Evolutionary conservation across 1,140 invertebrate genomes (phyloP).

Genomic region (Calliopsis andreniformis): DNA sequence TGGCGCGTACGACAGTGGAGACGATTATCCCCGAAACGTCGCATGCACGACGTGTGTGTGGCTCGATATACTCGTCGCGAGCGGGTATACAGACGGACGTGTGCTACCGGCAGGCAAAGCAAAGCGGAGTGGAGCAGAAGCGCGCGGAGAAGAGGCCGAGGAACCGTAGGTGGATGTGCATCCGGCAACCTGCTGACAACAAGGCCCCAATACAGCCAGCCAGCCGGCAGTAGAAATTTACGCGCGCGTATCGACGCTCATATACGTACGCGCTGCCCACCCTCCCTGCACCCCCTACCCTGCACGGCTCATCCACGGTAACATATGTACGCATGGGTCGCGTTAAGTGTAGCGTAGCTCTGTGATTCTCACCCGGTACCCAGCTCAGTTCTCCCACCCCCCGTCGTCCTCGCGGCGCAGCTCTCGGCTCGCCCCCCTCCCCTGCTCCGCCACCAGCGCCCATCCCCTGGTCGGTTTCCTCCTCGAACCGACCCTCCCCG

Average conservation of each 20-base stretch:
- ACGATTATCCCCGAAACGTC: slow-evolving; percentile 51
- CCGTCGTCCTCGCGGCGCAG: slow-evolving; percentile 39
- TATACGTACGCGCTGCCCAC: slow-evolving; percentile 7
- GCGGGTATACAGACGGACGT: background rate
- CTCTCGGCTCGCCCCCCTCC: slow-evolving; percentile 24
- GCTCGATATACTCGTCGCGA: background rate
- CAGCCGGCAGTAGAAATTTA: slow-evolving; percentile 47
- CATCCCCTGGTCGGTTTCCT: slow-evolving; percentile 33
- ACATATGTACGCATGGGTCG: slow-evolving; percentile 63
- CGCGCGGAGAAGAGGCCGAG: slow-evolving; percentile 30
- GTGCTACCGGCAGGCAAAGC: slow-evolving; percentile 23
- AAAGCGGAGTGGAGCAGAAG: slow-evolving; percentile 29
- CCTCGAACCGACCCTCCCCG: slow-evolving; percentile 43
- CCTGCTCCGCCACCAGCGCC: slow-evolving; percentile 32
- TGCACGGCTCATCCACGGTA: slow-evolving; percentile 37
- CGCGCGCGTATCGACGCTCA: slow-evolving; percentile 32
- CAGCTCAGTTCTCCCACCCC: slow-evolving; percentile 42
- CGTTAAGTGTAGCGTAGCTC: slow-evolving; percentile 74
- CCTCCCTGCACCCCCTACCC: background rate
- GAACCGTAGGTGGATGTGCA: slow-evolving; percentile 58
- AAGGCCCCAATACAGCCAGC: slow-evolving; percentile 55
- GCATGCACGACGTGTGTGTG: background rate
- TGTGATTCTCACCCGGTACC: slow-evolving; percentile 70
- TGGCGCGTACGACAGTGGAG: slow-evolving; percentile 35
- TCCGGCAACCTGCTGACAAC: slow-evolving; percentile 67